phyloP scores from a whole-genome alignment of 2,888 invertebrate species.

The Meiosimyza decipiens region DNA sequence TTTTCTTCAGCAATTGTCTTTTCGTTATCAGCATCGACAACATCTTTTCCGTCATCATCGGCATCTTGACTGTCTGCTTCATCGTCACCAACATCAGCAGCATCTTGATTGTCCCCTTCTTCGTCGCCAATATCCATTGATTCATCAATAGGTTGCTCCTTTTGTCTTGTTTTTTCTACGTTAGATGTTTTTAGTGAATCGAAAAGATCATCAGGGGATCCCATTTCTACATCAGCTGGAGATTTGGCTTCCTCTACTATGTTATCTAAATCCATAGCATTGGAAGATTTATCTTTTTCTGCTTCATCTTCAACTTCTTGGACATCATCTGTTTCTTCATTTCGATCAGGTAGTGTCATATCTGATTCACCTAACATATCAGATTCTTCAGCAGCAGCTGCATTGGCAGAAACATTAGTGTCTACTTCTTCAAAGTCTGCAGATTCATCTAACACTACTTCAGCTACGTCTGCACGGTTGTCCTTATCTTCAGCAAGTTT shows the following conservation, averaged over 20 bases:
- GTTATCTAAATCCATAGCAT: conserved; percentile 42
- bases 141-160: conserved; percentile 9
- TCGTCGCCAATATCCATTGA: conserved; percentile 35
- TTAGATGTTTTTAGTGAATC: background rate
- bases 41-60: conserved; percentile 32
- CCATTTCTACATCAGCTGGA: conserved; percentile 41
- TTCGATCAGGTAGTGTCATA: conserved; percentile 48
- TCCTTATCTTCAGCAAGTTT: conserved; percentile 52
- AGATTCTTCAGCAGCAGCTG: conserved; percentile 52
- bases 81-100: background rate
- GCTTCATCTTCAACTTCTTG: conserved; percentile 39
- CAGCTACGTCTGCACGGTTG: conserved; percentile 42
- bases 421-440: conserved; percentile 53
- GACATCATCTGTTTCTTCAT: background rate
- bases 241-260: conserved; percentile 37
- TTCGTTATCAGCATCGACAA: conserved; percentile 40
- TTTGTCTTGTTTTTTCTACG: conserved; percentile 6
- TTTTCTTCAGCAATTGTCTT: conserved; percentile 33
- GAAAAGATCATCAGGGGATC: conserved; percentile 19
- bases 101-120: conserved; percentile 36
- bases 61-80: conserved; percentile 31
- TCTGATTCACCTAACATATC: conserved; percentile 59
- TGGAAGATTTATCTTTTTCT: conserved; percentile 45
- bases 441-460: conserved; percentile 48
- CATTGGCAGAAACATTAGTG: conserved; percentile 47